Evolutionary conservation across 2,797 vertebrate species (phyloP).

Genomic region (Podargus strigoides): DNA sequence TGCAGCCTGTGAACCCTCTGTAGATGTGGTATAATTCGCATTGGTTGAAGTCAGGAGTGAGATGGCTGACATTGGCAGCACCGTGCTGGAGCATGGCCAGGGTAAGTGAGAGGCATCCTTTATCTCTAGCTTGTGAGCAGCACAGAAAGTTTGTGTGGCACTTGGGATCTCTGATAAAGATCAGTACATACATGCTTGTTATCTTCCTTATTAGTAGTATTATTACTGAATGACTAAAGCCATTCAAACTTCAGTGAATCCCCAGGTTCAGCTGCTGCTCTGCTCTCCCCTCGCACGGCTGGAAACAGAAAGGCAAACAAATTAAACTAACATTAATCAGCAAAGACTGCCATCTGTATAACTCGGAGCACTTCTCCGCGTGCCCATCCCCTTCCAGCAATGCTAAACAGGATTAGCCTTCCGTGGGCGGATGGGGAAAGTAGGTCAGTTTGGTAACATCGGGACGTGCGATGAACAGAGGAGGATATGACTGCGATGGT

Average conservation of each 20-base stretch:
- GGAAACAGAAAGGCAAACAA: slow-evolving; percentile 61
- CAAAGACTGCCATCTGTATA: slow-evolving; percentile 66
- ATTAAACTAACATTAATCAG: slow-evolving; percentile 58
- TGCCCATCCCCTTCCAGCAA: slow-evolving; percentile 63
- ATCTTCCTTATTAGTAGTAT: background rate
- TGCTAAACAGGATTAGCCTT: slow-evolving; percentile 75
- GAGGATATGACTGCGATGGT: slow-evolving; percentile 32
- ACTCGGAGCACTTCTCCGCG: slow-evolving; percentile 55
- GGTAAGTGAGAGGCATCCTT: background rate
- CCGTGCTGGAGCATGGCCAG: rapidly evolving
- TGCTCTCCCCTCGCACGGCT: background rate
- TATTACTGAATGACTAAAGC: background rate
- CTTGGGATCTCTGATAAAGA: background rate
- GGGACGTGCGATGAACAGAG: slow-evolving; percentile 25
- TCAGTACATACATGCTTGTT: background rate
- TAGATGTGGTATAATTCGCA: background rate
- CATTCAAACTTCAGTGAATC: background rate
- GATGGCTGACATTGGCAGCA: rapidly evolving
- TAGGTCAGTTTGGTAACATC: slow-evolving; percentile 73
- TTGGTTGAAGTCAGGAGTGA: background rate
- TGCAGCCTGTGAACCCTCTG: background rate
- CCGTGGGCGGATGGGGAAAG: slow-evolving; percentile 69
- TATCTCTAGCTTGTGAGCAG: background rate
- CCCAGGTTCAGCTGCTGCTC: background rate
- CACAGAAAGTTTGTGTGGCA: background rate